These are phyloP conservation scores for Lottia scabra DNA, from an alignment of 2,888 invertebrate species.

Conservation along the genomic window DNA sequence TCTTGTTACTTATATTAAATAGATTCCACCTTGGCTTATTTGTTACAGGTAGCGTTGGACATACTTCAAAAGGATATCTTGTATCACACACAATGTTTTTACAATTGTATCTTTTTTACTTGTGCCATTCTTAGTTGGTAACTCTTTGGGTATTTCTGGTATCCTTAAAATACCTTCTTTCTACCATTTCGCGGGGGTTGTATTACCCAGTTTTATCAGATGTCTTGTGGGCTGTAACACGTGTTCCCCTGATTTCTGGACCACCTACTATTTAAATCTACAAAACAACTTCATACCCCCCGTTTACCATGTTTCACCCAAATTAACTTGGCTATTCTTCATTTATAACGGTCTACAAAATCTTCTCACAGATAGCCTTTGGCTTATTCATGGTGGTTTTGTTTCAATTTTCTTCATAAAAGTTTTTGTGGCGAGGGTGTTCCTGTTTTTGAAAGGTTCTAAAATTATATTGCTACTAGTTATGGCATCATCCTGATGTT, in stretches of 20 bases:
- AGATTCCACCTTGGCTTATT: conserved; percentile 3
- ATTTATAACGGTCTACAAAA: not conserved
- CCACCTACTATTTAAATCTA: conserved; percentile 10
- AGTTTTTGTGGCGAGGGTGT: not conserved
- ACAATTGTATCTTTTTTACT: conserved; percentile 3
- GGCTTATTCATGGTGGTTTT: conserved; percentile 7
- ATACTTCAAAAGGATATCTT: conserved; percentile 6
- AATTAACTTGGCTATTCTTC: not conserved
- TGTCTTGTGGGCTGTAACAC: not conserved
- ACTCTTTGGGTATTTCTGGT: not conserved
- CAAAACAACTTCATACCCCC: not conserved
- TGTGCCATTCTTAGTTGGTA: not conserved
- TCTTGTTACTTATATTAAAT: not conserved
- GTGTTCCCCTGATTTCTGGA: conserved; percentile 4
- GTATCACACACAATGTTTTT: not conserved
- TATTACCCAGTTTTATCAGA: not conserved
- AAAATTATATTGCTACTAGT: conserved; percentile 3
- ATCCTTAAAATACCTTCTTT: conserved; percentile 3
- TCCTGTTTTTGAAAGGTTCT: conserved; percentile 3
- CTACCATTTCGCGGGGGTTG: not conserved
- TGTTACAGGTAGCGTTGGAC: conserved; percentile 2
- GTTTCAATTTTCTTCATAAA: conserved; percentile 7
- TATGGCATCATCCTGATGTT: not conserved
- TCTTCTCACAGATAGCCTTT: conserved; percentile 1
- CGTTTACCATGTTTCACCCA: not conserved